Conservation (phyloP, 2,797 vertebrate species). For the Capromys pilorides region DNA sequence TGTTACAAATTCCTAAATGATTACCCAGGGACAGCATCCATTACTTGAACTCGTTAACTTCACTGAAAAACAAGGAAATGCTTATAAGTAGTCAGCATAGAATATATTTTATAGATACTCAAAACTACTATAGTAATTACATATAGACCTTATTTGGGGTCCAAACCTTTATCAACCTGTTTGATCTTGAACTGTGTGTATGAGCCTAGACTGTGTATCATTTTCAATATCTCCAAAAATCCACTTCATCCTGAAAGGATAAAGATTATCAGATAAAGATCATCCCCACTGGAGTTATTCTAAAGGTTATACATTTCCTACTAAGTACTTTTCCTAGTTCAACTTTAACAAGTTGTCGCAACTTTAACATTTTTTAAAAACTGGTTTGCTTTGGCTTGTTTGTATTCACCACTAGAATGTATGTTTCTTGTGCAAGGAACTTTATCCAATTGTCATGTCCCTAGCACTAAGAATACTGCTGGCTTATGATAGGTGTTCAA, state of each 20-base stretch:
- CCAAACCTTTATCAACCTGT: not conserved
- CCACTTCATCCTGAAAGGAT: not conserved
- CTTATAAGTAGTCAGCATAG: not conserved
- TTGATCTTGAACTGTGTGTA: not conserved
- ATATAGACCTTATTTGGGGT: not conserved
- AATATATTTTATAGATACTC: not conserved
- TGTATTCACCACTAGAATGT: not conserved
- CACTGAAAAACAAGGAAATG: not conserved
- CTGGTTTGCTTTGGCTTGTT: not conserved
- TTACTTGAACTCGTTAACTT: not conserved
- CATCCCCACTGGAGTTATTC: not conserved
- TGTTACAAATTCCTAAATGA: not conserved
- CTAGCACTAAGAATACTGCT: not conserved
- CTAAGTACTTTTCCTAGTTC: not conserved
- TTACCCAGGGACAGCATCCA: not conserved
- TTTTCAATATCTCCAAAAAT: slow-evolving; percentile 15
- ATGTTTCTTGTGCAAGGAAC: not conserved
- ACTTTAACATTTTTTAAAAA: not conserved
- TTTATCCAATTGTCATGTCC: not conserved
- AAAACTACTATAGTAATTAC: slow-evolving; percentile 15
- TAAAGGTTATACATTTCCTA: not conserved
- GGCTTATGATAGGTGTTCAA: not conserved
- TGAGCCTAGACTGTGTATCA: not conserved
- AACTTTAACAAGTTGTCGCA: not conserved
- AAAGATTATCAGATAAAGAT: not conserved